These are phyloP conservation scores for Ptyas mucosa DNA, from an alignment of 2,113 vertebrate genomes.

Conservation along the genomic window DNA sequence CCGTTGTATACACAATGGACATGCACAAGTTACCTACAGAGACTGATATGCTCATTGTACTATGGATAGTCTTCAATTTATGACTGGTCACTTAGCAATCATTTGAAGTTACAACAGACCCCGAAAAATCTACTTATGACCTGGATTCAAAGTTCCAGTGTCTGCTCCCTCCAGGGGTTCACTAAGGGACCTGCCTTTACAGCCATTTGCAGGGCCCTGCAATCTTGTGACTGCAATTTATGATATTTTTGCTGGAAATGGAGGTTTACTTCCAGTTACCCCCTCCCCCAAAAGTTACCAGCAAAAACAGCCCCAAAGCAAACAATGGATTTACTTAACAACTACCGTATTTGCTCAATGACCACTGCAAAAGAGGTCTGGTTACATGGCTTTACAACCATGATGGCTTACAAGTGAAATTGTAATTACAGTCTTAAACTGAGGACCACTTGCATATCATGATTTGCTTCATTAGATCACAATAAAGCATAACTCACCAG, in stretches of 20 bases:
- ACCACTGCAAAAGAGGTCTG: background rate
- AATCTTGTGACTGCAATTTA: background rate
- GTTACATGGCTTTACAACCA: background rate
- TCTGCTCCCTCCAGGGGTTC: background rate
- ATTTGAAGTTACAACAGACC: too few relatives aligned
- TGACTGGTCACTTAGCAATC: too few relatives aligned
- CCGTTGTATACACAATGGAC: background rate
- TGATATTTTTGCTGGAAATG: background rate
- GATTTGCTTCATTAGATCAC: background rate
- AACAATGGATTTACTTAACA: background rate
- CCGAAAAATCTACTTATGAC: too few relatives aligned
- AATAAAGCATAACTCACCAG: background rate
- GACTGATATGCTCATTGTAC: background rate
- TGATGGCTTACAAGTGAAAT: background rate
- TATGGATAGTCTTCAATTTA: background rate
- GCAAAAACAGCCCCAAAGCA: background rate
- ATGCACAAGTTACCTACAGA: background rate
- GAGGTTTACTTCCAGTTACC: background rate
- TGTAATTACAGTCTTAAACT: background rate
- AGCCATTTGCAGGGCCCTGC: background rate
- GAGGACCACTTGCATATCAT: background rate
- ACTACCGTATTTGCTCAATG: background rate
- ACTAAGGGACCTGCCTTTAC: background rate
- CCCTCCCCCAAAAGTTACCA: too few relatives aligned
- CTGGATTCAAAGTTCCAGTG: too few relatives aligned